Percentiles rank a stretch among this genome's conserved stretches.
These are phyloP conservation scores for Conchocele bisecta DNA, from an alignment of 2,888 invertebrate species.

Conservation along the genomic window DNA sequence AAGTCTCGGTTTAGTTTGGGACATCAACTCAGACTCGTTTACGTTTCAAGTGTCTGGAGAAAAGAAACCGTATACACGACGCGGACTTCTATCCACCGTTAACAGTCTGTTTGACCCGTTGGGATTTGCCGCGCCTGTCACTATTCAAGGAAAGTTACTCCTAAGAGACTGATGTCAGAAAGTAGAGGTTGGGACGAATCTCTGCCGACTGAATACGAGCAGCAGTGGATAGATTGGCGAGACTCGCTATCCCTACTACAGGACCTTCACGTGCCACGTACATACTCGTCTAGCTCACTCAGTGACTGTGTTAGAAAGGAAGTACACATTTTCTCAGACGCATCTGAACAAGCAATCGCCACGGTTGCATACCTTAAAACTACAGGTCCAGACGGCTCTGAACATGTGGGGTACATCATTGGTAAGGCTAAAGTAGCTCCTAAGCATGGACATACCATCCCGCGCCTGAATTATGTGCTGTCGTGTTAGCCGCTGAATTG, in stretches of 20 bases:
- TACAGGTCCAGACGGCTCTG: background rate
- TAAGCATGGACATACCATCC: conserved; percentile 17
- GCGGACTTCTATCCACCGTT: conserved; percentile 47
- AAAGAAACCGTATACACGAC: conserved; percentile 34
- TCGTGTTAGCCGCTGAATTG: conserved; percentile 16
- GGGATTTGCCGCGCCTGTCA: conserved; percentile 50
- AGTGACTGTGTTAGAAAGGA: too few species aligned
- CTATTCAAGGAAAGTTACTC: conserved; percentile 42
- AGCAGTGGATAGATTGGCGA: too few species aligned
- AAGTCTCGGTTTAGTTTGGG: conserved; percentile 33
- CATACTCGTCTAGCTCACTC: too few species aligned
- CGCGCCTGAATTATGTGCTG: conserved; percentile 31
- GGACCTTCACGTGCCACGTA: too few species aligned
- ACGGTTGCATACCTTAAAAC: conserved; percentile 21
- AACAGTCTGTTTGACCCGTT: conserved; percentile 56
- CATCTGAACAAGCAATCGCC: conserved; percentile 42
- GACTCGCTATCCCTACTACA: too few species aligned
- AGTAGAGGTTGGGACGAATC: too few species aligned
- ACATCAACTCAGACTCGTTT: conserved; percentile 44
- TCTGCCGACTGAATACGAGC: too few species aligned
- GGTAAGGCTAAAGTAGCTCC: conserved; percentile 14
- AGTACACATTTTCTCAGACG: conserved; percentile 36
- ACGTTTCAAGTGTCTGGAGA: conserved; percentile 13
- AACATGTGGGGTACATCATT: background rate
- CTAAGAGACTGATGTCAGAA: conserved; percentile 40